Conservation (phyloP, 2,113 vertebrate species). For the Callocephalon fimbriatum region DNA sequence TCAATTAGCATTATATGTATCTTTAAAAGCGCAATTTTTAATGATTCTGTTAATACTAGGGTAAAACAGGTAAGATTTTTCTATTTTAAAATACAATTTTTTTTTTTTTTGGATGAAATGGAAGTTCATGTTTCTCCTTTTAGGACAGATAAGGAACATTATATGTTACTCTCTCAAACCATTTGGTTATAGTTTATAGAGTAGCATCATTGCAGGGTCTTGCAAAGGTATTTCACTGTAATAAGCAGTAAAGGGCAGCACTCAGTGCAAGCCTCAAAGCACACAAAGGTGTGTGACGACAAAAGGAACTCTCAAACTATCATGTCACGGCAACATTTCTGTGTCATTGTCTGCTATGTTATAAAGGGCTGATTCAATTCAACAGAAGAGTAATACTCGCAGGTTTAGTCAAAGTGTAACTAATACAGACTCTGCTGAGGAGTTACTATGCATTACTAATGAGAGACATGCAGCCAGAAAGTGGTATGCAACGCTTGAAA, state of each 20-base stretch:
- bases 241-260: neutral
- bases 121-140: neutral
- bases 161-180: neutral
- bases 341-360: slow-evolving; percentile 62
- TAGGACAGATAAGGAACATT: neutral
- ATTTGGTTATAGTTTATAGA: neutral
- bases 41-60: neutral
- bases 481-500: slow-evolving; percentile 23
- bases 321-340: slow-evolving; percentile 33
- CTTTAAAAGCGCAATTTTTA: neutral
- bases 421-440: slow-evolving; percentile 74
- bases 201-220: neutral
- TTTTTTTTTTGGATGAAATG: neutral
- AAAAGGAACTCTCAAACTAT: neutral
- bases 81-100: neutral
- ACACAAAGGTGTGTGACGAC: slow-evolving; percentile 14
- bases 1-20: neutral
- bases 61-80: neutral
- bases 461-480: slow-evolving; percentile 64
- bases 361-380: slow-evolving; percentile 63
- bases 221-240: neutral
- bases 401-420: slow-evolving; percentile 73
- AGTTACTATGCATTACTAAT: slow-evolving; percentile 80
- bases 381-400: slow-evolving; percentile 19
- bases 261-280: neutral